These are phyloP conservation scores for Otocyon megalotis DNA, from an alignment of 2,113 vertebrate genomes.

Conservation along the genomic window DNA sequence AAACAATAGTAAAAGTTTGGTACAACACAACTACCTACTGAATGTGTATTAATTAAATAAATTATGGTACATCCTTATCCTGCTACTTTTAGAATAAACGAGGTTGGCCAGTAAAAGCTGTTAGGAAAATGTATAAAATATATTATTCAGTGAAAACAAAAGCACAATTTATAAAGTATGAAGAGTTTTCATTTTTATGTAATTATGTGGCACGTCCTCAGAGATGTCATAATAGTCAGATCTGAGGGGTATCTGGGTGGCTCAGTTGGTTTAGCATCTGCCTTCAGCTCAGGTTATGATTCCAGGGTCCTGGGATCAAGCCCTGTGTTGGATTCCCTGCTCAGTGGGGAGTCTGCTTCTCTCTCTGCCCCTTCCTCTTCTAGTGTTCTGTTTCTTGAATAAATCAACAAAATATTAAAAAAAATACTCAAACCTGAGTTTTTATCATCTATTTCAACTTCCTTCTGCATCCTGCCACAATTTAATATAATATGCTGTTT, in stretches of 20 bases:
- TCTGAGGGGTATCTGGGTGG: neutral
- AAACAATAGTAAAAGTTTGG: constrained; percentile 12
- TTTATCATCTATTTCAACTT: constrained; percentile 2
- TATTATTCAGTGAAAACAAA: neutral
- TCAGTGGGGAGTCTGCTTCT: neutral
- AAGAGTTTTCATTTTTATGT: neutral
- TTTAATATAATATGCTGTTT: neutral
- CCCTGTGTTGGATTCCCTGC: neutral
- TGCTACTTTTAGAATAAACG: neutral
- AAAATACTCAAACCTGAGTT: neutral
- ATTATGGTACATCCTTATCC: neutral
- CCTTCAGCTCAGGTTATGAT: neutral
- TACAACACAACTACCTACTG: neutral
- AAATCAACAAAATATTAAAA: neutral
- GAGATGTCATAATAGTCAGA: neutral
- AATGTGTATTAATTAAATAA: neutral
- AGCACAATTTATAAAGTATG: neutral
- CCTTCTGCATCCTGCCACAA: neutral
- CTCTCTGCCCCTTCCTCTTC: neutral
- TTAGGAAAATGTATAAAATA: neutral
- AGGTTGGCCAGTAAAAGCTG: neutral
- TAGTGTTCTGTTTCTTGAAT: neutral
- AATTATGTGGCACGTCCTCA: neutral
- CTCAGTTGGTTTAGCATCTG: neutral
- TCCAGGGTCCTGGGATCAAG: neutral